phyloP scores from a whole-genome alignment of 2,888 invertebrate species.

The Lutraria lutraria region DNA sequence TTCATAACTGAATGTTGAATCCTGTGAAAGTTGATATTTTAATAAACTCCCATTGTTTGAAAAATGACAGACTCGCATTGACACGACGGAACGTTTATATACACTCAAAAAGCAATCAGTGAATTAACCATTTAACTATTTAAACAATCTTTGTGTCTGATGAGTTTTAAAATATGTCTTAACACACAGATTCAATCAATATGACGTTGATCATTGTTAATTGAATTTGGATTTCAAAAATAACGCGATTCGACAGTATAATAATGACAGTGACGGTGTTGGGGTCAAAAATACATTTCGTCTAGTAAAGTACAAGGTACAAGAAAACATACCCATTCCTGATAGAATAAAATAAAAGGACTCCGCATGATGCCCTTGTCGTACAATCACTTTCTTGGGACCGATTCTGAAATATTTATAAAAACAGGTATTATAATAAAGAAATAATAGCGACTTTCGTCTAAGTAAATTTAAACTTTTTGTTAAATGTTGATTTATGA shows the following conservation, averaged over 20 bases:
- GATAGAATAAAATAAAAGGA: slow-evolving; percentile 85
- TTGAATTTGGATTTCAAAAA: background rate
- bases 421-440: background rate
- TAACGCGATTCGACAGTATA: background rate
- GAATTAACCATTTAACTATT: background rate
- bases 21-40: background rate
- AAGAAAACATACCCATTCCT: slow-evolving; percentile 78
- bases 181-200: background rate
- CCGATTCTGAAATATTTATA: slow-evolving; percentile 68
- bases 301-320: background rate
- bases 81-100: background rate
- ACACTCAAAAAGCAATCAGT: background rate
- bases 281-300: background rate
- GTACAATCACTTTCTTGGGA: slow-evolving; percentile 80
- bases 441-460: background rate
- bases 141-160: background rate
- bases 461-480: background rate
- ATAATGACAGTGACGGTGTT: background rate
- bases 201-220: background rate
- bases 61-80: background rate
- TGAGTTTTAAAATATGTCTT: background rate
- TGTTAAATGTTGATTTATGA: background rate
- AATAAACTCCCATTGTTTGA: background rate
- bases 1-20: background rate
- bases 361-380: slow-evolving; percentile 84